Conservation (phyloP, 2,888 invertebrate genomes). For the Macroteleia sp. region DNA sequence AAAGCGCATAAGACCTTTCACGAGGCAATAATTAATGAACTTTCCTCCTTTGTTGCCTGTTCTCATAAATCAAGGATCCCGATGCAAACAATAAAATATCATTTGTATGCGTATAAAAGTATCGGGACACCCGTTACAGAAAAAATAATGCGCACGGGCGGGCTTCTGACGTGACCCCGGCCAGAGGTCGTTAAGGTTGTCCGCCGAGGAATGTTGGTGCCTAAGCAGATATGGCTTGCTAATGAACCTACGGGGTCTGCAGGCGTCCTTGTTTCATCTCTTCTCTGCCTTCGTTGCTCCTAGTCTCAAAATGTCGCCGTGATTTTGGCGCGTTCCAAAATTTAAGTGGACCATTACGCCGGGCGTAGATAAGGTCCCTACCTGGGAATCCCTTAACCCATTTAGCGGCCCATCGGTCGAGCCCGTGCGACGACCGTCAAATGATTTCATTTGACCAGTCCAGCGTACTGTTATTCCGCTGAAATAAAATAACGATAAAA, state of each 20-base stretch:
- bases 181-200: constrained; percentile 76
- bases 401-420: no score
- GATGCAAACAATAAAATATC: constrained; percentile 51
- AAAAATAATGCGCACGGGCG: constrained; percentile 67
- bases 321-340: constrained; percentile 45
- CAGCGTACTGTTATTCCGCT: constrained; percentile 40
- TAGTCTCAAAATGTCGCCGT: constrained; percentile 46
- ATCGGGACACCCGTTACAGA: constrained; percentile 63
- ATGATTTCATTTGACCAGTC: constrained; percentile 51
- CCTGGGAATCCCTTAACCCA: constrained; percentile 46
- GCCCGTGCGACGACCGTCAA: constrained; percentile 20
- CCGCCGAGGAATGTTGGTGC: constrained; percentile 77
- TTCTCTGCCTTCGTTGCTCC: constrained; percentile 44
- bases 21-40: constrained; percentile 45
- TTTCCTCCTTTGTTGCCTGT: constrained; percentile 2
- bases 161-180: constrained; percentile 69
- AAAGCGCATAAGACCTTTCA: no score
- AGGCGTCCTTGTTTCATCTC: constrained; percentile 38
- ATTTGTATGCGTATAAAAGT: constrained; percentile 31
- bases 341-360: constrained; percentile 62
- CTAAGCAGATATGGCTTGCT: constrained; percentile 75
- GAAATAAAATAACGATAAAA: constrained; percentile 50
- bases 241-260: constrained; percentile 77
- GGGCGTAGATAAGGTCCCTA: constrained; percentile 40
- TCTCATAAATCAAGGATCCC: constrained; percentile 35